These are phyloP conservation scores for Abrostola tripartita DNA, from an alignment of 2,888 invertebrate species.

Conservation along the genomic window DNA sequence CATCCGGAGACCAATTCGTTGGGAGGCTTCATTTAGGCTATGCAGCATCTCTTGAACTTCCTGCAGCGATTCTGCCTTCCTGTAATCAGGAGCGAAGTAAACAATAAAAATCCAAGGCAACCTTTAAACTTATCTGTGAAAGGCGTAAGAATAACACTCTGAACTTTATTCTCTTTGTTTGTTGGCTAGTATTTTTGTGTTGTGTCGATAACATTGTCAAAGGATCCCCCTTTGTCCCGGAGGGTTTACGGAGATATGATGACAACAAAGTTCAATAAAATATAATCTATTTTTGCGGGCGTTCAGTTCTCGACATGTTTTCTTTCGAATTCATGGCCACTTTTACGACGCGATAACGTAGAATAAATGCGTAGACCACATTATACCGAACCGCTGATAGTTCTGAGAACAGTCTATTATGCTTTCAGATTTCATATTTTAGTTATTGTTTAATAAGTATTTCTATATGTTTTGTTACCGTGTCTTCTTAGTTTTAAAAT, in stretches of 20 bases:
- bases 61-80: too few relatives aligned
- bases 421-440: neutral
- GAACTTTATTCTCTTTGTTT: constrained; percentile 66
- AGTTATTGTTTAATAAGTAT: neutral
- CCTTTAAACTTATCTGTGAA: constrained; percentile 52
- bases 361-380: constrained; percentile 34
- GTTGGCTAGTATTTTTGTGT: constrained; percentile 69
- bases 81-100: constrained; percentile 24
- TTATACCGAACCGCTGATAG: constrained; percentile 31
- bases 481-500: too few relatives aligned
- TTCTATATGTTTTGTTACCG: neutral
- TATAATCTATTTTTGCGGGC: constrained; percentile 69
- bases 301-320: constrained; percentile 53
- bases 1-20: too few relatives aligned
- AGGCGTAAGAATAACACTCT: constrained; percentile 50
- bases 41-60: too few relatives aligned
- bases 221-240: constrained; percentile 66
- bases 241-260: constrained; percentile 70
- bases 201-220: constrained; percentile 73
- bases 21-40: too few relatives aligned
- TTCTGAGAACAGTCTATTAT: constrained; percentile 32
- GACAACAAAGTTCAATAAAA: constrained; percentile 75
- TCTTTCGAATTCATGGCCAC: constrained; percentile 50
- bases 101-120: constrained; percentile 35
- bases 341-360: constrained; percentile 46